phyloP scores from a whole-genome alignment of 2,113 vertebrate species.

The Takifugu bimaculatus region DNA sequence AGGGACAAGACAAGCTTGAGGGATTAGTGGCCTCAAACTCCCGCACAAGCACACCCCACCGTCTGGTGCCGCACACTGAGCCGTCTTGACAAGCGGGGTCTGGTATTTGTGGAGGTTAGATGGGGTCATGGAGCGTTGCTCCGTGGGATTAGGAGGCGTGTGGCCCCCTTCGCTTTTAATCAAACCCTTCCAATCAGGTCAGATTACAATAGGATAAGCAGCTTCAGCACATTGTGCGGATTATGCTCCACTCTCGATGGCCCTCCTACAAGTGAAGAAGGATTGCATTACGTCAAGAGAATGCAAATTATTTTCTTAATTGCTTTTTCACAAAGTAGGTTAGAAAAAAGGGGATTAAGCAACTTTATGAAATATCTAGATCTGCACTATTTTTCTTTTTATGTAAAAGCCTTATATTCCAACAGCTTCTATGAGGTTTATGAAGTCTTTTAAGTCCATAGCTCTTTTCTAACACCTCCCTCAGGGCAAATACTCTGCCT shows the following conservation, averaged over 20 bases:
- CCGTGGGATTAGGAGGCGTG: constrained; percentile 65
- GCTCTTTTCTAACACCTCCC: constrained; percentile 27
- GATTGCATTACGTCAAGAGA: constrained; percentile 14
- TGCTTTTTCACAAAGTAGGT: constrained; percentile 19
- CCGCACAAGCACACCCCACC: constrained; percentile 46
- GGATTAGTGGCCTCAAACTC: constrained; percentile 67
- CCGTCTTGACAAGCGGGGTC: constrained; percentile 55
- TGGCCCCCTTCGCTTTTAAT: constrained; percentile 73
- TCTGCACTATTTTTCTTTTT: not conserved
- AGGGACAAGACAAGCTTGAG: constrained; percentile 59
- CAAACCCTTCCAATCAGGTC: constrained; percentile 72
- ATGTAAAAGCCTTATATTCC: no score
- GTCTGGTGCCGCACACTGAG: constrained; percentile 58
- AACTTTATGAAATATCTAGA: constrained; percentile 3
- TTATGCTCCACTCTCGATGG: constrained; percentile 43
- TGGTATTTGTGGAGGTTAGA: constrained; percentile 57
- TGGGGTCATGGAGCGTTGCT: constrained; percentile 53
- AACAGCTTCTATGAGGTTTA: constrained; percentile 2
- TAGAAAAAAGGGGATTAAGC: constrained; percentile 6
- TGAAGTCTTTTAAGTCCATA: constrained; percentile 3
- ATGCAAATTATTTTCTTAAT: constrained; percentile 32
- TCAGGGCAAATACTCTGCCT: constrained; percentile 19
- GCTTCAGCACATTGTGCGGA: constrained; percentile 57
- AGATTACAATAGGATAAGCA: constrained; percentile 68
- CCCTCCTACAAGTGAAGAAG: constrained; percentile 10